Conservation (phyloP, 2,888 invertebrate species). For the Oscheius onirici region DNA sequence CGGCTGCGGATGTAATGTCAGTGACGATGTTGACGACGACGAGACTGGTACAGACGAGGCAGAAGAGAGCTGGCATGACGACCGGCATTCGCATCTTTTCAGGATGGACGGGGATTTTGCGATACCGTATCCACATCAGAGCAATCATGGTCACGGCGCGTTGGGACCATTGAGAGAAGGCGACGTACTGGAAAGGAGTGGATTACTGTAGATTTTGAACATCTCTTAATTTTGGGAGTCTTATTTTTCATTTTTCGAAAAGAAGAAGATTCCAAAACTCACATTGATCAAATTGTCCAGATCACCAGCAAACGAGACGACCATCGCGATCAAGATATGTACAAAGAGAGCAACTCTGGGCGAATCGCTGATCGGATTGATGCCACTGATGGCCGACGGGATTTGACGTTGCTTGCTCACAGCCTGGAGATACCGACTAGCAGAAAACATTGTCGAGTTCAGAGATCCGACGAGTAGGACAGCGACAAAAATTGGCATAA, state of each 20-base stretch:
- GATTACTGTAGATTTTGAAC: too few species aligned
- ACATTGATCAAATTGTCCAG: conserved; percentile 60
- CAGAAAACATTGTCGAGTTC: conserved; percentile 67
- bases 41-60: conserved; percentile 55
- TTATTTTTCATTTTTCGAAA: neutral
- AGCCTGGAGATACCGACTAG: conserved; percentile 65
- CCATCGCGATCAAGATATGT: conserved; percentile 59
- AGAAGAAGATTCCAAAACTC: neutral
- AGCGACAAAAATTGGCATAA: conserved; percentile 67
- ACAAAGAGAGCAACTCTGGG: conserved; percentile 66
- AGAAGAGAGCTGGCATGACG: conserved; percentile 66
- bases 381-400: conserved; percentile 64
- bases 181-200: conserved; percentile 50
- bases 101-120: conserved; percentile 49
- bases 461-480: conserved; percentile 67
- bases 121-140: conserved; percentile 62
- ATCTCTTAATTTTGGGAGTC: neutral
- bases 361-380: conserved; percentile 57
- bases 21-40: conserved; percentile 58
- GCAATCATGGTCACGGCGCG: conserved; percentile 67
- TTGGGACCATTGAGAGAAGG: conserved; percentile 69
- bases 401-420: conserved; percentile 62
- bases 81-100: conserved; percentile 63
- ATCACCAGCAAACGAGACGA: conserved; percentile 62
- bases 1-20: conserved; percentile 52